Conservation (phyloP, 2,888 invertebrate genomes). For the Calliphora vomitoria region DNA sequence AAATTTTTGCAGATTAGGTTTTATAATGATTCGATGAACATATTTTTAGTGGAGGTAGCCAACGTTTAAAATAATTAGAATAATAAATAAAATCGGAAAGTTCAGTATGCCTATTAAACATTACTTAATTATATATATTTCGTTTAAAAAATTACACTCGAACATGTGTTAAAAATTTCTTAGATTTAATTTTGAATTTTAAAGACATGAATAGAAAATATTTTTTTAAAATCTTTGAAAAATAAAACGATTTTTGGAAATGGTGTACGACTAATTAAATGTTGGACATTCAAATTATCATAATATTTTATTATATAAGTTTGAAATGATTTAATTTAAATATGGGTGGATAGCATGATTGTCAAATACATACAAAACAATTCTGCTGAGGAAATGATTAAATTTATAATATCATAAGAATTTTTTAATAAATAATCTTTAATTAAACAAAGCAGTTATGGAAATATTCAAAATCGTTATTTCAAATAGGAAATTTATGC, state of each 20-base stretch:
- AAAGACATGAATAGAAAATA: too few relatives aligned
- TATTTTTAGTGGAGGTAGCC: too few relatives aligned
- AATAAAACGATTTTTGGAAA: background rate
- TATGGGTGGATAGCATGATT: conserved; percentile 27
- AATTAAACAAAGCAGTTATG: background rate
- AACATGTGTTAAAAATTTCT: too few relatives aligned
- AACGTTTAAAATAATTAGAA: background rate
- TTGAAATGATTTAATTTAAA: conserved; percentile 25
- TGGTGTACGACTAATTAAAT: conserved; percentile 9
- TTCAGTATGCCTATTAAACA: too few relatives aligned
- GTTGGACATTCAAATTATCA: conserved; percentile 28
- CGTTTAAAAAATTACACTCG: too few relatives aligned
- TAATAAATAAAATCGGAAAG: background rate
- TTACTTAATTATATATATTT: too few relatives aligned
- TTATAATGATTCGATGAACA: too few relatives aligned
- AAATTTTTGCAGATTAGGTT: too few relatives aligned
- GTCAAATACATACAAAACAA: background rate
- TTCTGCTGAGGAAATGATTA: conserved; percentile 17
- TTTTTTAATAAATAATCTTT: background rate
- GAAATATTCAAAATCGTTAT: background rate
- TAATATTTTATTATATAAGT: conserved; percentile 3
- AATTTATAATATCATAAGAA: background rate
- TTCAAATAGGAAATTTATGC: background rate
- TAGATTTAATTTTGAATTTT: too few relatives aligned
- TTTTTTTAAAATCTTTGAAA: background rate